Base-by-base conservation (phyloP, 2,888 invertebrate genomes). In the Pristionchus maxplancki region DNA sequence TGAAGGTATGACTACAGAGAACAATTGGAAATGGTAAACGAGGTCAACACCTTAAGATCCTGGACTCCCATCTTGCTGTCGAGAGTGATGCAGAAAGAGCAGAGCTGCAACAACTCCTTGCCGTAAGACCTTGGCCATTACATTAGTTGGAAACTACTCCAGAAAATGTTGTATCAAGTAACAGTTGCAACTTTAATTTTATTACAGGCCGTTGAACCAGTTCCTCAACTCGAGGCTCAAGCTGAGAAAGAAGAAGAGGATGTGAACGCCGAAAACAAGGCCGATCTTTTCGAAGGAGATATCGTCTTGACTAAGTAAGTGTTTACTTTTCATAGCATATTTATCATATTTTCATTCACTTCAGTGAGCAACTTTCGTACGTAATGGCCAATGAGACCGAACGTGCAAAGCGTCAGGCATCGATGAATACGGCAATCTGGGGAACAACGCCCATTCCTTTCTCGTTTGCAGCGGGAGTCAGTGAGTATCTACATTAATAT, bases 381-480 rank as follows among this genome's bases (percentile, higher is more conserved):
- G 44, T 85, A 8, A 85, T 85, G 85, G 58, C 85, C 24, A 85
- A 85, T 44, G 58, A 62, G 64, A 85, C 85, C 31, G 85, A 85
- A 15, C 58, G 85, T 31, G 58, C 85, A 53, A 85, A 85, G 85
- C 37, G 85, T 40, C 85, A 85, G 28, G 85, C 85, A 9, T 62
- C 85, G 20, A 85, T 64, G 62, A 64, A 64, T 15, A 53, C 37
- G 15, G 28, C 24, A 5, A 85, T 85, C 85, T 85, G 85, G 85
- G 85, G 85, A 85, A 64, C 85, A 6, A 53, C 85, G 3, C 85
- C 85, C 24, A 85, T 85, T 85, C 85, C 85, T n/a, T 85, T 85
- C 85, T 85, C 85, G 6, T 85, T 85, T n/a, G 85, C 85, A 1
- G 62, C 85, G 5, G 85, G 85, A 37, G 85, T 85, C 17, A 64